Evolutionary conservation across 2,888 invertebrate species (phyloP).

Genomic region (Quadroppia sp.): DNA sequence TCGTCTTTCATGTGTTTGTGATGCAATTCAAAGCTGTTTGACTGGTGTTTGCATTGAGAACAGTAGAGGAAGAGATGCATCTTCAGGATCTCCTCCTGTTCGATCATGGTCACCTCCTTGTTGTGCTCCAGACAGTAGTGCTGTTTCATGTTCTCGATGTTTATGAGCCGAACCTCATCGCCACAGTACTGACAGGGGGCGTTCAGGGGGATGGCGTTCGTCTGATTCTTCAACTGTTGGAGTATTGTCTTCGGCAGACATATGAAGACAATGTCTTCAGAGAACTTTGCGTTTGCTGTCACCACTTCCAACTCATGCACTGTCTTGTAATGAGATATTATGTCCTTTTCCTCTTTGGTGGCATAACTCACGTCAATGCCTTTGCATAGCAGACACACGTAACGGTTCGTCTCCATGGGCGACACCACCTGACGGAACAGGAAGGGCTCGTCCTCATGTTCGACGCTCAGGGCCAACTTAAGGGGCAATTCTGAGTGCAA

Average conservation of each 20-base stretch:
- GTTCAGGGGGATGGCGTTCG: conserved; percentile 44
- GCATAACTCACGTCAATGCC: conserved; percentile 40
- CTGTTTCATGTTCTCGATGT: conserved; percentile 47
- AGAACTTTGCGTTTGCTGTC: conserved; percentile 48
- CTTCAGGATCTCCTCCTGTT: conserved; percentile 47
- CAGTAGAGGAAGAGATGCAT: conserved; percentile 48
- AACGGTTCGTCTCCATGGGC: conserved; percentile 45
- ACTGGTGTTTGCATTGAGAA: conserved; percentile 46
- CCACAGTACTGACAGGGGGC: conserved; percentile 48
- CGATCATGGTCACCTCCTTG: conserved; percentile 47
- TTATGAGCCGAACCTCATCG: conserved; percentile 45
- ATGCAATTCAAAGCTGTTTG: conserved; percentile 46
- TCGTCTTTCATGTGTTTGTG: conserved; percentile 48
- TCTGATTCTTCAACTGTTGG: conserved; percentile 14
- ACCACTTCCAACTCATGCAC: conserved; percentile 48
- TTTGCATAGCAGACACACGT: conserved; percentile 47
- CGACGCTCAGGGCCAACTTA: conserved; percentile 33
- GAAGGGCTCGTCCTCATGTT: conserved; percentile 36
- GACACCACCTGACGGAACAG: conserved; percentile 47
- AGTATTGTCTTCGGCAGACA: conserved; percentile 47
- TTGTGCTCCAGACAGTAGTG: conserved; percentile 47
- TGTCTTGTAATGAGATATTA: conserved; percentile 48
- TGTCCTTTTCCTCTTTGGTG: conserved; percentile 47
- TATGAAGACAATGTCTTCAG: conserved; percentile 49
- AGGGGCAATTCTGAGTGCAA: conserved; percentile 44